Evolutionary conservation across 2,113 vertebrate genomes (phyloP).

Genomic region (Actenoides hombroni): DNA sequence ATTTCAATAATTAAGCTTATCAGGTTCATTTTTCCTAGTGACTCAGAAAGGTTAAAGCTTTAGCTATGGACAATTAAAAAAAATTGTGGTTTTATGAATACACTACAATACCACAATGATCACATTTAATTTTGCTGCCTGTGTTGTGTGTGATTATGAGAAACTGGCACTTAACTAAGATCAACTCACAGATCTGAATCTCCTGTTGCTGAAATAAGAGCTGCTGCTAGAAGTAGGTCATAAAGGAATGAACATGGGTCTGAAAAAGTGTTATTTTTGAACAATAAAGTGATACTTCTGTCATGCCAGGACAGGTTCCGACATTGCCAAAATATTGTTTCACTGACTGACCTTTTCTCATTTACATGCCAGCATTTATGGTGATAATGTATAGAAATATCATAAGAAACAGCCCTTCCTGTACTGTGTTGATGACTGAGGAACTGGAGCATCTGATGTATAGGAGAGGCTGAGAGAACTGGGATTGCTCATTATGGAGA

Average conservation of each 20-base stretch:
- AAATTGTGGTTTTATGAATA: background rate
- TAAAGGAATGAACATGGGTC: background rate
- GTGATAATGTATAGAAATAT: background rate
- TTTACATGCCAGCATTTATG: background rate
- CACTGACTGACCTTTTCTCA: background rate
- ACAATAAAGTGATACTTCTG: background rate
- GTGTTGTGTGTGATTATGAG: background rate
- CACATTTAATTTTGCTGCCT: background rate
- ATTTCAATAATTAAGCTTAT: background rate
- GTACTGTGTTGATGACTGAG: background rate
- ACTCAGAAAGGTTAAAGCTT: background rate
- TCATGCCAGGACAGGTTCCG: background rate
- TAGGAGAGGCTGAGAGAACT: background rate
- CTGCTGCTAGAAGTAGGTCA: background rate
- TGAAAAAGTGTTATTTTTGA: background rate
- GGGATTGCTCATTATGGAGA: background rate
- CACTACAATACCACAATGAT: background rate
- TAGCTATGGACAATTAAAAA: background rate
- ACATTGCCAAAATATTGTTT: background rate
- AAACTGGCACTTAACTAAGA: background rate
- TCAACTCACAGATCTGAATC: background rate
- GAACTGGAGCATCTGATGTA: background rate
- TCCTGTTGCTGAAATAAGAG: slow-evolving; percentile 1
- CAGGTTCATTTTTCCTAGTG: background rate
- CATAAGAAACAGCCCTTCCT: background rate